Evolutionary conservation across 1,140 invertebrate genomes (phyloP).

Genomic region (Tribolium castaneum): DNA sequence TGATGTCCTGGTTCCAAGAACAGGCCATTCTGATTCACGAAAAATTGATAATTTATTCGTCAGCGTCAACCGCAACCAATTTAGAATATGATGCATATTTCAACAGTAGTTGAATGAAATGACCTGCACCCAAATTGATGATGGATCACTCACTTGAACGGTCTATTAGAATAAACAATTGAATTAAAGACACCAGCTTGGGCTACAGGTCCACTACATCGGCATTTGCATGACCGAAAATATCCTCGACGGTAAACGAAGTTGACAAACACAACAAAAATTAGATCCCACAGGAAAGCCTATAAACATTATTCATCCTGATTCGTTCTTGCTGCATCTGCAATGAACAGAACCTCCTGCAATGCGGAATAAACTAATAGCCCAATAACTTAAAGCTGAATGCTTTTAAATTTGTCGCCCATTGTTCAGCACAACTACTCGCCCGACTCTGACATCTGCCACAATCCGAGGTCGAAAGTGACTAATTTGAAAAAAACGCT

Average conservation of each 20-base stretch:
- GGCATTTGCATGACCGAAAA: slow-evolving; percentile 4
- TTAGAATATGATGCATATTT: neutral
- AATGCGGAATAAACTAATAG: slow-evolving; percentile 10
- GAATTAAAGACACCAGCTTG: neutral
- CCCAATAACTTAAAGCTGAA: slow-evolving; percentile 1
- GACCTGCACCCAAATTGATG: neutral
- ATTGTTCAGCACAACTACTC: neutral
- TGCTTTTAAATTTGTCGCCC: slow-evolving; percentile 3
- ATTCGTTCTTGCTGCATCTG: slow-evolving; percentile 8
- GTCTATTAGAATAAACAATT: slow-evolving; percentile 14
- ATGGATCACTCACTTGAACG: neutral
- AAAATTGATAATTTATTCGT: neutral
- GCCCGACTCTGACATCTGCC: neutral
- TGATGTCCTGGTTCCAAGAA: neutral
- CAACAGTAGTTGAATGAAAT: neutral
- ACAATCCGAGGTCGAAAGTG: neutral
- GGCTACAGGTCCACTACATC: neutral
- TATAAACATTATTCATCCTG: neutral
- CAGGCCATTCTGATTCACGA: neutral
- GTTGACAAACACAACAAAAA: neutral
- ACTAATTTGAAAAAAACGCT: slow-evolving; percentile 15
- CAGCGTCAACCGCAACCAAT: neutral
- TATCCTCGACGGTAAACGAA: neutral
- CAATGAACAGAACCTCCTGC: slow-evolving; percentile 6
- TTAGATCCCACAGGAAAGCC: neutral